Evolutionary conservation across 1,140 invertebrate species (phyloP), one percentile per base, ranked within the genome.

Genomic region (Aphelinus certus): DNA sequence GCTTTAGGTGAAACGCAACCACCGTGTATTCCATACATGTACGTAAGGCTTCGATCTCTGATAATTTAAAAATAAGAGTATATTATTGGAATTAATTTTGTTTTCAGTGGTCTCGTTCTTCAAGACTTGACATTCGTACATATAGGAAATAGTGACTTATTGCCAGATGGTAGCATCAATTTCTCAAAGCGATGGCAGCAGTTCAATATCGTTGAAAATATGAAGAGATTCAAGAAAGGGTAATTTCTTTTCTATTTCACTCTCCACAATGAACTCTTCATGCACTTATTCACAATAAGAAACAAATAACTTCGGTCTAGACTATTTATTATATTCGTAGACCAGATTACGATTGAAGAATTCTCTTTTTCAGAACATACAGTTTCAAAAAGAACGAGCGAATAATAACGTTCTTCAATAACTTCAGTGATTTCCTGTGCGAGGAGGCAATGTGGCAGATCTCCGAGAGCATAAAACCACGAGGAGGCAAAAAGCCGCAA

Each of bases 61-160:
- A 45, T 61, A 61, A 9, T 61, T 7, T 63, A 2, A 42, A 63
- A 4, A 68, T 43, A 65, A 49, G 26, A 3, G 42, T 46, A 62
- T 7, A 61, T 51, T 49, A 51, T 46, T 51, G 45, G 46, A 10
- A 46, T 10, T 69, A 49, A 55, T 69, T 6, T 62, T 78, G 2
- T 82, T 91, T 90, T 81, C 90, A 99, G 97, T 84, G 98, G 98
- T 65, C 90, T 99, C 60, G 97, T 99, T 70, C 91, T 99, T 57
- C 98, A 99, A 93, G 98, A 99, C 90, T 90, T 99, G 83, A 99
- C 98, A 3, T 99, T 99, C 89, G 96, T 99, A 58, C 96, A 99
- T 88, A 97, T 98, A 84, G 98, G 98, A 61, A 99, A 99, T 87
- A 95, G 91, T 76, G 96, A 99, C 85, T 90, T 93, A 71, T 88